Conservation (phyloP, 1,140 invertebrate species). For the Drosophila willistoni region DNA sequence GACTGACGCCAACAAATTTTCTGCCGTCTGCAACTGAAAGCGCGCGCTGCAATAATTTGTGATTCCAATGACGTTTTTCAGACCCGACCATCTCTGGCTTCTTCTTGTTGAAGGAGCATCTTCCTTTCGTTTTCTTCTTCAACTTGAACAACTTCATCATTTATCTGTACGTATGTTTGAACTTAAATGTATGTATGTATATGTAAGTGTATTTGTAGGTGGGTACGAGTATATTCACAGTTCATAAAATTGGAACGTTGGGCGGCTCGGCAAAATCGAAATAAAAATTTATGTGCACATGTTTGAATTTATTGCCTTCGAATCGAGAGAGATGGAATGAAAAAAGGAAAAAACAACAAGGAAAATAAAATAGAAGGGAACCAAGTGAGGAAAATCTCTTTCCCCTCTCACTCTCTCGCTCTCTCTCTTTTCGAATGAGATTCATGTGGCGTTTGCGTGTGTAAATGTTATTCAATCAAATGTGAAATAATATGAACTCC, state of each 20-base stretch:
- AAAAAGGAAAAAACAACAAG: not conserved
- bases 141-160: constrained; percentile 64
- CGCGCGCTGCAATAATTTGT: constrained; percentile 69
- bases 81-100: not conserved
- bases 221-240: constrained; percentile 61
- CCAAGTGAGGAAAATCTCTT: too few relatives aligned
- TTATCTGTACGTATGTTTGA: not conserved
- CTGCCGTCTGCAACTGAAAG: constrained; percentile 28
- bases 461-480: constrained; percentile 81
- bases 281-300: constrained; percentile 80
- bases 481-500: constrained; percentile 77
- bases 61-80: constrained; percentile 43
- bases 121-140: constrained; percentile 21
- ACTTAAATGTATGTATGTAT: too few relatives aligned
- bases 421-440: constrained; percentile 28
- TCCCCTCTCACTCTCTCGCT: too few relatives aligned
- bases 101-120: not conserved
- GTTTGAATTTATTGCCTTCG: constrained; percentile 76
- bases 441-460: constrained; percentile 63
- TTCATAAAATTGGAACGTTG: constrained; percentile 65
- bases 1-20: constrained; percentile 49
- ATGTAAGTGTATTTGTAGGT: not conserved
- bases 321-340: not conserved
- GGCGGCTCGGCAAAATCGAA: constrained; percentile 68
- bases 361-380: not conserved